These are phyloP conservation scores for Leptatherina wallacei DNA, from an alignment of 2,797 vertebrate genomes.

Conservation along the genomic window DNA sequence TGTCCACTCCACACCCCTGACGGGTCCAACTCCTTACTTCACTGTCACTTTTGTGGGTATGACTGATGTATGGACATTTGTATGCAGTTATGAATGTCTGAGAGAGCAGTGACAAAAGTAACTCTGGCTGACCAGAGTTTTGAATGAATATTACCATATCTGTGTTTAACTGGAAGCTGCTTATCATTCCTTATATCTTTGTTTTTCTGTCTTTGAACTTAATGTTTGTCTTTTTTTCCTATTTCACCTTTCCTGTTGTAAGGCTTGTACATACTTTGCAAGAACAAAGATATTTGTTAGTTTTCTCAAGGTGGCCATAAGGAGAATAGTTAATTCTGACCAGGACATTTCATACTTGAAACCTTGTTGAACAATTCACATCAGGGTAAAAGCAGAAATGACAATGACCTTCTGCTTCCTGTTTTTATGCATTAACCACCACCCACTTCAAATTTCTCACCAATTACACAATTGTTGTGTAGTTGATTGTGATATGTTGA, in stretches of 20 bases:
- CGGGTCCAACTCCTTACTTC: slow-evolving; percentile 66
- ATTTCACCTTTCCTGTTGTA: slow-evolving; percentile 40
- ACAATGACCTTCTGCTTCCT: too few species aligned
- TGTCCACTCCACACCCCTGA: slow-evolving; percentile 60
- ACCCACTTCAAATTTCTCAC: too few species aligned
- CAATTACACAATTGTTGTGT: too few species aligned
- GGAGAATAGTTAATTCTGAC: too few species aligned
- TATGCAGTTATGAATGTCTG: slow-evolving; percentile 66
- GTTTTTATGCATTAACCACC: too few species aligned
- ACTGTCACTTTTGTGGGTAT: slow-evolving; percentile 65
- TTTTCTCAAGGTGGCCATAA: not conserved
- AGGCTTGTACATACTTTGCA: not conserved
- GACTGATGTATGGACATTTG: slow-evolving; percentile 71
- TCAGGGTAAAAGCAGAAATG: too few species aligned
- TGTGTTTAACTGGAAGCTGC: slow-evolving; percentile 61
- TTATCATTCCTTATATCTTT: slow-evolving; percentile 57
- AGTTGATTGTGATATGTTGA: not conserved
- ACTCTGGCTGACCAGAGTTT: slow-evolving; percentile 67
- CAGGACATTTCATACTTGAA: too few species aligned
- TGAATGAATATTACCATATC: slow-evolving; percentile 61
- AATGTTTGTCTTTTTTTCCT: slow-evolving; percentile 33
- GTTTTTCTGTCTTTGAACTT: slow-evolving; percentile 40
- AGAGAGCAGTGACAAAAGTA: slow-evolving; percentile 43
- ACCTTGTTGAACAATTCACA: too few species aligned
- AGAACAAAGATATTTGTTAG: not conserved